phyloP scores from a whole-genome alignment of 2,888 invertebrate genomes.

The Morpho achilles region DNA sequence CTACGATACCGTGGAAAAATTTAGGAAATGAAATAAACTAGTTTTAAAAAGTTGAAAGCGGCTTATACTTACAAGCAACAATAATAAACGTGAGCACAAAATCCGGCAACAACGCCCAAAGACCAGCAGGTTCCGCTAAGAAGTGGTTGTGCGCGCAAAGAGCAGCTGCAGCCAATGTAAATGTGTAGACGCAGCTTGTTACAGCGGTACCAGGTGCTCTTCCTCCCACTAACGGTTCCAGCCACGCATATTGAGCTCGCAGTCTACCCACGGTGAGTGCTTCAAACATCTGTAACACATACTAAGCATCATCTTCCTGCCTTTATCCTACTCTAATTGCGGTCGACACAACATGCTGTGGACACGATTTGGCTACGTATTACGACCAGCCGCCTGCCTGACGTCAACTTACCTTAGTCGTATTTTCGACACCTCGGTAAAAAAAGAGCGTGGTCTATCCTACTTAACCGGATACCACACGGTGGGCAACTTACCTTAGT shows the following conservation, averaged over 20 bases:
- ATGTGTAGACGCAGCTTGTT: constrained; percentile 84
- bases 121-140: constrained; percentile 75
- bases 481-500: no score
- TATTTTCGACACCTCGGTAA: no score
- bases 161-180: constrained; percentile 82
- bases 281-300: constrained; percentile 69
- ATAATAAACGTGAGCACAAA: constrained; percentile 81
- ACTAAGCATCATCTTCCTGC: no score
- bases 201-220: constrained; percentile 88
- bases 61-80: constrained; percentile 77
- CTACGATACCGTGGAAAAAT: no score
- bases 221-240: constrained; percentile 85
- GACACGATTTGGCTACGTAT: no score
- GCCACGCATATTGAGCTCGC: constrained; percentile 84
- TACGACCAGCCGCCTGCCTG: no score
- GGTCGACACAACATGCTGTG: no score
- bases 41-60: no score
- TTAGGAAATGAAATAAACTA: no score
- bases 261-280: constrained; percentile 86
- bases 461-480: no score
- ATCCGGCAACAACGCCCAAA: constrained; percentile 85
- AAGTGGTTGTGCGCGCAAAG: constrained; percentile 84
- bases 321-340: no score
- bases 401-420: no score
- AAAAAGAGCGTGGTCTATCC: not conserved